A percentile compares a stretch with the other conserved stretches of the same genome.
Conservation (phyloP, 2,797 vertebrate genomes). For the Myotis pilosus region DNA sequence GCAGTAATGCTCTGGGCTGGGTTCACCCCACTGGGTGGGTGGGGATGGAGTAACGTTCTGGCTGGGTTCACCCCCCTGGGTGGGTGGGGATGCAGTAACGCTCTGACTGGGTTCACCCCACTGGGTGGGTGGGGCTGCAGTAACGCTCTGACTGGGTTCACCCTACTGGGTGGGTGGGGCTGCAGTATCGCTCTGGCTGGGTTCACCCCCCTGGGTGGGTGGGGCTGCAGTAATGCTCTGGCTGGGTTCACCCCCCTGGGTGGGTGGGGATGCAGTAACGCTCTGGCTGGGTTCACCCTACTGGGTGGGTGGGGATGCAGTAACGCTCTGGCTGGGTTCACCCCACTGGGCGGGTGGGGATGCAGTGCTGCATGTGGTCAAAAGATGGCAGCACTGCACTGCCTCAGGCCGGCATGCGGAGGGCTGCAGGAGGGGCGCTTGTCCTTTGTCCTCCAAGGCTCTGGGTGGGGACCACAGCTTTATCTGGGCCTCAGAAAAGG, state of each 20-base stretch:
- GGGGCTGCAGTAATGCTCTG: neutral
- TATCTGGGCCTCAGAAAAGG: neutral
- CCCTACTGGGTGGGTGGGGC: too few species aligned
- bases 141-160: too few species aligned
- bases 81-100: too few species aligned
- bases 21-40: too few species aligned
- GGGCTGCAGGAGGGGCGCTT: neutral
- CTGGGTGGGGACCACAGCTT: neutral
- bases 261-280: neutral
- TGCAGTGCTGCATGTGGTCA: constrained; percentile 48
- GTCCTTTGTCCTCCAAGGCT: neutral
- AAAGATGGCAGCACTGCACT: constrained; percentile 83
- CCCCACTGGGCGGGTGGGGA: neutral
- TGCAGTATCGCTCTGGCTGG: neutral
- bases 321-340: neutral
- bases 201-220: neutral
- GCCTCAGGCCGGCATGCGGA: neutral
- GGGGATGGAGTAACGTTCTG: too few species aligned
- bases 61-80: neutral
- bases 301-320: too few species aligned
- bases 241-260: too few species aligned
- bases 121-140: too few species aligned
- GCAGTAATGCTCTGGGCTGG: neutral
- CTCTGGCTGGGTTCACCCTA: too few species aligned
- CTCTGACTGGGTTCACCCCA: too few species aligned